Base-by-base conservation (phyloP, 2,888 invertebrate species). In the Thera britannica region DNA sequence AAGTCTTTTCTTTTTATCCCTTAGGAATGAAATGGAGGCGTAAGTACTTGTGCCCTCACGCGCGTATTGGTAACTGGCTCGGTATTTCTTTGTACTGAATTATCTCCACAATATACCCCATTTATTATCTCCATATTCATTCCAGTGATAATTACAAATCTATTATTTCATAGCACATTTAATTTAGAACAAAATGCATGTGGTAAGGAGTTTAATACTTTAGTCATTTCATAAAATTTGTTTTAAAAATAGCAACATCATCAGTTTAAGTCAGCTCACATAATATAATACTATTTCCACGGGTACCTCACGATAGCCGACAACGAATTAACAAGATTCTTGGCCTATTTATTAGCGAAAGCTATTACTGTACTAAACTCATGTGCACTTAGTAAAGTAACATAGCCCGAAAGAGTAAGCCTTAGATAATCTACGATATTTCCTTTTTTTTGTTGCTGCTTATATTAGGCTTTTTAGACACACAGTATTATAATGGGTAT, bases 141-240 rank as follows among this genome's bases (percentile, higher is more conserved):
- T 87, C 84, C 89, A 84, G 83, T 69, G 75, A 81, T 80, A 75
- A 76, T 75, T 73, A 83, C 72, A 74, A 77, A 80, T 78, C 73
- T 80, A 79, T 77, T 79, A 82, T 76, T 79, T 75, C 73, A 80
- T 78, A 79, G 44, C 78, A 84, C 78, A 83, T 82, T 83, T 78
- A 78, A 84, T 86, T 85, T 82, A 84, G 84, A 82, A 83, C 79
- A 84, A 84, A 84, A 86, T 83, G 84, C 85, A 80, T 80, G 79
- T 82, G 83, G 81, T 87, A 88, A 88, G n/a, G 87, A 90, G 87
- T 82, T 80, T 90, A 92, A 92, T 91, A 92, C 89, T 90, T 87
- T 87, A 88, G 93, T 93, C 92, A 92, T 89, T 90, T 90, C 85
- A 90, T 92, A 91, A 93, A 92, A 92, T 91, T 84, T 80, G 79